Evolutionary conservation across 2,797 vertebrate genomes (phyloP), one percentile per base, ranked within the genome.

Genomic region (Euphonia xanthogaster): DNA sequence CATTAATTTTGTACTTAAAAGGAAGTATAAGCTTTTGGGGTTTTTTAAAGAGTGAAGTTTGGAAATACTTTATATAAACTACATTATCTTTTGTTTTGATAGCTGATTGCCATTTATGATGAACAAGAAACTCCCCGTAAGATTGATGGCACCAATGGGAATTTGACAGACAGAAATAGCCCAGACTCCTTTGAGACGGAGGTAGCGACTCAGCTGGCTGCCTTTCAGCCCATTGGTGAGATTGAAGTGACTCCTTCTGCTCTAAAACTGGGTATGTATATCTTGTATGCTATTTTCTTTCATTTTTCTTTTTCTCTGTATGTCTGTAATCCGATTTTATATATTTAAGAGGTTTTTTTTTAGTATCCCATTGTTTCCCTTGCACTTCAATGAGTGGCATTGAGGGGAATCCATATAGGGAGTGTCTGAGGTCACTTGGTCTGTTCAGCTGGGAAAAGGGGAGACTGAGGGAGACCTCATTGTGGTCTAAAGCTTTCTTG

Each of bases 51-150:
- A 27, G 11, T 25, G 7, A 72, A 8, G 7, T 65, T 58, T 85
- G 60, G 25, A 66, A 86, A 39, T 55, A 44, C 18, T 66, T 78
- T 27, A 19, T 61, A 57, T 27, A 57, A 51, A 77, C n/a, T 48
- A 5, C 77, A 8, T 79, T 60, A 10, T 95, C 24, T 84, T 93
- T 92, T 95, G 15, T 95, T 71, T 76, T 97, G 93, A 37, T 71
- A 99, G 99, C 98, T 99, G 97, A 99, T 99, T 96, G 99, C 99
- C 7, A 98, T 99, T 97, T 99, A 99, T 94, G 99, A 99, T 18
- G 99, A 99, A 57, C 98, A 98, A 86, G 98, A 99, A 70, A 75
- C 96, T 61, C 98, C 97, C 85, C 86, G 4, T 53, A 98, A 94
- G 92, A 79, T 48, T 97, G 98, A 98, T 71, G 97, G 96, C 92